Percentiles rank a stretch among this genome's conserved stretches.
phyloP scores from a whole-genome alignment of 2,113 vertebrate genomes.

The Gallinago media region DNA sequence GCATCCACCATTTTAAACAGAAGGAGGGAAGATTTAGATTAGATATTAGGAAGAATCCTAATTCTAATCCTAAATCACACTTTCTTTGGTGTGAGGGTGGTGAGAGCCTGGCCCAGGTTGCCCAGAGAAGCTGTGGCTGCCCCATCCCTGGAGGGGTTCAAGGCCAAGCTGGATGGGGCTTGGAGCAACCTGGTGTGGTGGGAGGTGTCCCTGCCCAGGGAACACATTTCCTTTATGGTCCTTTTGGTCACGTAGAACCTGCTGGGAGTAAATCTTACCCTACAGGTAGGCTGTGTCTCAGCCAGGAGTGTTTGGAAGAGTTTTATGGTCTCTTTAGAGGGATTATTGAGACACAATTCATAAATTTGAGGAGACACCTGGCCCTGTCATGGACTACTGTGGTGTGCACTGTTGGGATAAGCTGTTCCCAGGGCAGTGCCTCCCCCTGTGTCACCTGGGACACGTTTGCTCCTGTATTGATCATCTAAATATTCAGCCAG shows the following conservation, averaged over 20 bases:
- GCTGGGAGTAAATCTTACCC: not conserved
- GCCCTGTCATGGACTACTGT: not conserved
- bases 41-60: not conserved
- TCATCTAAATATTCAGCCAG: not conserved
- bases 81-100: not conserved
- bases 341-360: not conserved
- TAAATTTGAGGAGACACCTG: not conserved
- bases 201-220: not conserved
- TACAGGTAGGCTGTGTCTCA: not conserved
- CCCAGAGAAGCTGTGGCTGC: not conserved
- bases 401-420: not conserved
- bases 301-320: not conserved
- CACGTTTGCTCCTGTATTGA: not conserved
- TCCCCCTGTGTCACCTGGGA: not conserved
- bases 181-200: not conserved
- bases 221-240: not conserved
- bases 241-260: not conserved
- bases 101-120: not conserved
- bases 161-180: not conserved
- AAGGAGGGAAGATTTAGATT: not conserved
- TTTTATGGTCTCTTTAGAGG: not conserved
- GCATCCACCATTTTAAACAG: not conserved
- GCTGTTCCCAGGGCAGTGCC: not conserved
- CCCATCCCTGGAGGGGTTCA: not conserved
- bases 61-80: too few relatives aligned